Evolutionary conservation across 2,113 vertebrate species (phyloP).

Genomic region (Psittacara wagleri): DNA sequence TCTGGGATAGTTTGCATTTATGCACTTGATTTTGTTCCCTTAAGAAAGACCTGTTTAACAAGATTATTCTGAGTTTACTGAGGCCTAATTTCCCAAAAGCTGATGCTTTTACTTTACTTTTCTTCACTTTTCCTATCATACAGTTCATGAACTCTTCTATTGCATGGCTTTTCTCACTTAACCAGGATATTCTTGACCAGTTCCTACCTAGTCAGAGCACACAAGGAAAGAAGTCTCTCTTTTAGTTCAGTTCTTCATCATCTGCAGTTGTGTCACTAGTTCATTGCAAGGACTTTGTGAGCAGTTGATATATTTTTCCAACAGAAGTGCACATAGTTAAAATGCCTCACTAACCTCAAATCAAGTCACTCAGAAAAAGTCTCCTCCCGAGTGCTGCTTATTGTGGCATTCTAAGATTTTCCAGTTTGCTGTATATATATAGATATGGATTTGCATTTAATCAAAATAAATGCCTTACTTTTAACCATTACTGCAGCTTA

Average conservation of each 20-base stretch:
- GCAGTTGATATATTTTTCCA: neutral
- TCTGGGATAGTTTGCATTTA: neutral
- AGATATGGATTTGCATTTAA: conserved; percentile 24
- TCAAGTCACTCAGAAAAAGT: neutral
- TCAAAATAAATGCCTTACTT: conserved; percentile 29
- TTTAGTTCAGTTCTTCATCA: neutral
- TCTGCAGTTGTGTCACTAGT: neutral
- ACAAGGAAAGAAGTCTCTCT: neutral
- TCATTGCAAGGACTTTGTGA: neutral
- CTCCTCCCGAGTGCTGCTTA: fast-evolving
- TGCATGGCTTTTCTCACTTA: neutral
- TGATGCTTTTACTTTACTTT: neutral
- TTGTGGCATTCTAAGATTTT: neutral
- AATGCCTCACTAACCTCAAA: neutral
- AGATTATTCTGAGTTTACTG: neutral
- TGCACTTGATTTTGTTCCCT: neutral
- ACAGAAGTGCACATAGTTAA: neutral
- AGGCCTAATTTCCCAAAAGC: neutral
- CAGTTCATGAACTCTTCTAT: neutral
- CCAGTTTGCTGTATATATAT: neutral
- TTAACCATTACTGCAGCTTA: neutral
- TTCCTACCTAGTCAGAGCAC: neutral
- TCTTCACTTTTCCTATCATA: neutral
- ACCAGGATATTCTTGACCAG: neutral
- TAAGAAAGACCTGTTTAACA: neutral